A percentile compares a stretch with the other conserved stretches of the same genome.
Evolutionary conservation across 2,797 vertebrate species (phyloP).

Genomic region (Lagodon rhomboides): DNA sequence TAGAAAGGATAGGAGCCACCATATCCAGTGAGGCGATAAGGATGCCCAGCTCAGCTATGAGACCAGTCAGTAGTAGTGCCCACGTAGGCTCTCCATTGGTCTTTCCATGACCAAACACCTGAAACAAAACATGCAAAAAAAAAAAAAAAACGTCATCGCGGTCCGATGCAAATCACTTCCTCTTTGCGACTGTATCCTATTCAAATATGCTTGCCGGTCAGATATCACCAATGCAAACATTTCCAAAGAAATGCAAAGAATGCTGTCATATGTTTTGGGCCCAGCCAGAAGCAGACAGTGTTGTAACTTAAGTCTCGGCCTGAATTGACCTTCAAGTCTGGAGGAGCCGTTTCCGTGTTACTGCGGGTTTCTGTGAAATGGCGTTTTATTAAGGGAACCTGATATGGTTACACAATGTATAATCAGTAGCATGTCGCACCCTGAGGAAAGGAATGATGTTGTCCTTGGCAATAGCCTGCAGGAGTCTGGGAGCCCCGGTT

Average conservation of each 20-base stretch:
- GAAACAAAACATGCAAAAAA: not conserved
- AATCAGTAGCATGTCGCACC: slow-evolving; percentile 80
- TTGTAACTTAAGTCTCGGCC: not conserved
- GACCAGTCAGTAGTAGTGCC: slow-evolving; percentile 94
- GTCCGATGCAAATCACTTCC: slow-evolving; percentile 57
- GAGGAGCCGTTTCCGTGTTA: not conserved
- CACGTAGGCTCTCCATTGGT: slow-evolving; percentile 96
- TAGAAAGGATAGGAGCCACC: slow-evolving; percentile 99
- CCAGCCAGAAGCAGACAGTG: not conserved
- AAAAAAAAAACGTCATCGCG: not conserved
- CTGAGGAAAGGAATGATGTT: slow-evolving; percentile 98
- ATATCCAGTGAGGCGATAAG: slow-evolving; percentile 98
- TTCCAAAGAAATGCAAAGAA: not conserved
- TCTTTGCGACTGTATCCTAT: slow-evolving; percentile 17
- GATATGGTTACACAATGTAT: not conserved
- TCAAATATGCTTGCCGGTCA: slow-evolving; percentile 42
- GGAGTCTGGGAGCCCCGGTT: slow-evolving; percentile 94
- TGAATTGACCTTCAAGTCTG: not conserved
- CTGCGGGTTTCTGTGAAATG: not conserved
- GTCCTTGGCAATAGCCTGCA: slow-evolving; percentile 98
- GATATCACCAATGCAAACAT: slow-evolving; percentile 20
- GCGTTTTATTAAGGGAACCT: not conserved
- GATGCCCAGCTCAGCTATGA: slow-evolving; percentile 97
- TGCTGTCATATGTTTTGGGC: not conserved
- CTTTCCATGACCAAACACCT: slow-evolving; percentile 98